These are phyloP conservation scores for Crotalus horridus DNA, from an alignment of 2,113 vertebrate genomes.

Conservation along the genomic window DNA sequence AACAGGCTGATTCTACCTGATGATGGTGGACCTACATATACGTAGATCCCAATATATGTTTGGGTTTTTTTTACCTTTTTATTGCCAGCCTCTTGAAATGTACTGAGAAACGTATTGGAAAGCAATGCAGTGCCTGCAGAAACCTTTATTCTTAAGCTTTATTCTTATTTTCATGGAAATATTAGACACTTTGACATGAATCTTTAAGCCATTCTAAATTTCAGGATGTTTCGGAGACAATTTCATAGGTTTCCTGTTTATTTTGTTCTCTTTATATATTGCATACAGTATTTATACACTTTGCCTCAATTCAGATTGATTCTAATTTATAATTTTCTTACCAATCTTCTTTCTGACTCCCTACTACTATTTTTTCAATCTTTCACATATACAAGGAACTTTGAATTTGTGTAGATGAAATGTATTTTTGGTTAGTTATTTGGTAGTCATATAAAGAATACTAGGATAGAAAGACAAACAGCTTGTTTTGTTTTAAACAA, in stretches of 20 bases:
- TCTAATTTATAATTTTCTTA: background rate
- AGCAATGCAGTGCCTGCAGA: background rate
- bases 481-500: background rate
- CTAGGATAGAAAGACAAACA: background rate
- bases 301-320: background rate
- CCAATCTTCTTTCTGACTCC: background rate
- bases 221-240: background rate
- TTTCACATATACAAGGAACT: background rate
- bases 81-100: background rate
- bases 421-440: background rate
- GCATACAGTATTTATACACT: background rate
- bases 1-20: background rate
- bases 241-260: background rate
- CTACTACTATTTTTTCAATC: background rate
- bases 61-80: background rate
- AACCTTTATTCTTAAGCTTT: background rate
- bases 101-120: background rate
- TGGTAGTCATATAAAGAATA: background rate
- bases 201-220: background rate
- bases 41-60: background rate
- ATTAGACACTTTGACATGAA: background rate
- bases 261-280: constrained; percentile 6
- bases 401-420: background rate
- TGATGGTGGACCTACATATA: background rate
- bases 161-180: background rate